Evolutionary conservation across 2,797 vertebrate species (phyloP), one percentile per base, ranked within the genome.

Genomic region (Todus mexicanus): DNA sequence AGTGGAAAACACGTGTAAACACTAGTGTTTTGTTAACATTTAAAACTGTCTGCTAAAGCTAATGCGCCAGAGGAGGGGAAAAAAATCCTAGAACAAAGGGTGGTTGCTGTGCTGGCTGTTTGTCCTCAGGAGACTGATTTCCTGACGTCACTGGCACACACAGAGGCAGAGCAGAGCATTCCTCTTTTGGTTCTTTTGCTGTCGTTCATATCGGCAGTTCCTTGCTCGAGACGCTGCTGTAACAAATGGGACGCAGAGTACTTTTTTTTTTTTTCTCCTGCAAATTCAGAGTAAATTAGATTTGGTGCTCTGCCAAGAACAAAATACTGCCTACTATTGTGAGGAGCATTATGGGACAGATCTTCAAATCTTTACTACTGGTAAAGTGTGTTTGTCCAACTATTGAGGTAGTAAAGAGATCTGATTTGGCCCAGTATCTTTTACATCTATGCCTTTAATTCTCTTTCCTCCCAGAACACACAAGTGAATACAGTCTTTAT

Each of bases 211-310:
- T 45, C 2, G 3, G 78, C 56, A 37, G 51, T 21, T 85, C 83
- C 7, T 54, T 63, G 37, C 60, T 93, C 53, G 5, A 77, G 66
- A 83, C 8, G 3, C 59, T 91, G 76, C 68, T 80, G 29, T 33
- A 86, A 75, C 50, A 93, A 95, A 94, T 26, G 18, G 35, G 18
- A 89, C 33, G 35, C 82, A 79, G 57, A 90, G 61, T 12, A n/a
- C 35, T 23, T 23, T 11, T 40, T 54, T 82, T 90, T 92, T 79
- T 59, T 43, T 38, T 6, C 42, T 65, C 31, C 76, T 70, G 72
- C 61, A 95, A 96, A 95, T 79, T 84, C 64, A 68, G 77, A 87
- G 80, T 60, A 95, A 94, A 96, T 96, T 95, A 91, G 84, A 94
- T 94, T 92, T 91, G 84, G 76, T 82, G 40, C 22, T 87, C 47